A percentile compares a stretch with the other conserved stretches of the same genome.
These are phyloP conservation scores for Aptenodytes forsteri DNA, from an alignment of 2,113 vertebrate genomes.

Conservation along the genomic window DNA sequence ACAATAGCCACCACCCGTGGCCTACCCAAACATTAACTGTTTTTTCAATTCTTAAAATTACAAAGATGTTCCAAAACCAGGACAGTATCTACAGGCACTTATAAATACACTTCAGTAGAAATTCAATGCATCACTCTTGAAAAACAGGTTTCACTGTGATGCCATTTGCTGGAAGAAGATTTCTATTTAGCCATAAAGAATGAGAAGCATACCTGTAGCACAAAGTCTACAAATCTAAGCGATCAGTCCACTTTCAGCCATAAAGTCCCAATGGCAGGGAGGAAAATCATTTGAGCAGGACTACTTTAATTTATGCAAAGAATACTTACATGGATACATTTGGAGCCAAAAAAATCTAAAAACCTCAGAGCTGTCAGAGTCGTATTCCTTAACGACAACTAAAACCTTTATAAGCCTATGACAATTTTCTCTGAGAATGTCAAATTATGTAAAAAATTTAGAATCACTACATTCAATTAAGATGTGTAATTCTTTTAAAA, in stretches of 20 bases:
- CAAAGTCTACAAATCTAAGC: not conserved
- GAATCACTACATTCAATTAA: not conserved
- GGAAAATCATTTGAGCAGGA: not conserved
- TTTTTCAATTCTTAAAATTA: not conserved
- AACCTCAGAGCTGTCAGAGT: not conserved
- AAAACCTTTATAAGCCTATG: not conserved
- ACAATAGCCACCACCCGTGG: accelerated
- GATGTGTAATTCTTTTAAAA: not conserved
- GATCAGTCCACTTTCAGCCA: not conserved
- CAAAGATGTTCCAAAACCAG: not conserved
- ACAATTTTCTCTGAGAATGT: not conserved
- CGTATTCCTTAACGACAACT: not conserved
- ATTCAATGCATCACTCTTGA: not conserved
- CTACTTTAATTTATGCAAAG: not conserved
- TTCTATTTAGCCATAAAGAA: not conserved
- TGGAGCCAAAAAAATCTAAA: not conserved
- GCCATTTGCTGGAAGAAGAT: not conserved
- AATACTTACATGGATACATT: not conserved
- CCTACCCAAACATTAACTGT: not conserved
- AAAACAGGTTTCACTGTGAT: not conserved
- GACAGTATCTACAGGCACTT: not conserved
- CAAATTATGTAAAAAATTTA: not conserved
- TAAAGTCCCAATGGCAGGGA: not conserved
- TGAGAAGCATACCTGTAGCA: not conserved
- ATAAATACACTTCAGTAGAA: not conserved